These are phyloP conservation scores for Coregonus sp. DNA, from an alignment of 2,797 vertebrate genomes.

Conservation along the genomic window DNA sequence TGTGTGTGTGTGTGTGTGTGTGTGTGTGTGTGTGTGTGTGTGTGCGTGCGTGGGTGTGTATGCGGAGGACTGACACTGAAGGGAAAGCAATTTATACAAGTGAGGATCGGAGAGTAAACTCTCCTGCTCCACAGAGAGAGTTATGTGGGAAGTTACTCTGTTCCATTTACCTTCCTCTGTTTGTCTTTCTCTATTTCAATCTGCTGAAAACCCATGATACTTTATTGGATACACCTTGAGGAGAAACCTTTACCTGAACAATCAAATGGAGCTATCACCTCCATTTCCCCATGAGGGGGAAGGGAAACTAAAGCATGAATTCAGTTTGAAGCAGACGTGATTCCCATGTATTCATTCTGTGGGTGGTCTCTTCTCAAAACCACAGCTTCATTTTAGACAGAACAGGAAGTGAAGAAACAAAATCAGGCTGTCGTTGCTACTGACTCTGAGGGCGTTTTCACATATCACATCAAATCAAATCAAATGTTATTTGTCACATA, in stretches of 20 bases:
- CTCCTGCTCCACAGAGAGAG: too few relatives aligned
- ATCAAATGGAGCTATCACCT: too few relatives aligned
- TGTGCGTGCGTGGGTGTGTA: not conserved
- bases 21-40: not conserved
- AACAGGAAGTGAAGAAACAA: not conserved
- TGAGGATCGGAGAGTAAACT: not conserved
- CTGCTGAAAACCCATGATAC: too few relatives aligned
- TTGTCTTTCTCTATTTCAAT: too few relatives aligned
- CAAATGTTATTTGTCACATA: too few relatives aligned
- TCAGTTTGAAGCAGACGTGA: slow-evolving; percentile 25
- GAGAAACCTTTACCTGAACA: not conserved
- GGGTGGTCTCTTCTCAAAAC: slow-evolving; percentile 11
- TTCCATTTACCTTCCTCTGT: too few relatives aligned
- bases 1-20: not conserved
- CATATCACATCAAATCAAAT: too few relatives aligned
- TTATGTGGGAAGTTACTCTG: too few relatives aligned
- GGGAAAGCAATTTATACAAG: not conserved
- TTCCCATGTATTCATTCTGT: slow-evolving; percentile 31
- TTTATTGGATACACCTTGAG: too few relatives aligned
- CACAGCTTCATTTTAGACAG: slow-evolving; percentile 17
- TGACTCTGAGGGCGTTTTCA: too few relatives aligned
- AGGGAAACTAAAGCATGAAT: slow-evolving; percentile 22
- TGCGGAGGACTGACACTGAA: not conserved
- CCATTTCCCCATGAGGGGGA: not conserved
- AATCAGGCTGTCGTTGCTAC: too few relatives aligned